These are phyloP conservation scores for Mallotus villosus DNA, from an alignment of 2,797 vertebrate species.

Conservation along the genomic window DNA sequence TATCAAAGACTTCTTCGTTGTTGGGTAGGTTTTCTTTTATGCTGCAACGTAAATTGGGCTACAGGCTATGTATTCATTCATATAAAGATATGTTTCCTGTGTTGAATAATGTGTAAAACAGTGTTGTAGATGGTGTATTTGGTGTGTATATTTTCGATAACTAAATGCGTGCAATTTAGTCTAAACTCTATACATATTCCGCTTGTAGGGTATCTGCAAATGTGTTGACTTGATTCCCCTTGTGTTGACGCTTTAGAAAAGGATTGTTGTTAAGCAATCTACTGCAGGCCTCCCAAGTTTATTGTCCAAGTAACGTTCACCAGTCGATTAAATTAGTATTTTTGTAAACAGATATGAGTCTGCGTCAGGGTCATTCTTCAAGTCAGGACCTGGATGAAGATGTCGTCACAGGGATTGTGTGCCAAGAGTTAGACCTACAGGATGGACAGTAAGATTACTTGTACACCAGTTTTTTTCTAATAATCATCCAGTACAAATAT, in stretches of 20 bases:
- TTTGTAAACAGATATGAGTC: conserved; percentile 42
- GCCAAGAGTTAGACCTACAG: conserved; percentile 75
- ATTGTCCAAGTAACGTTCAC: too few species aligned
- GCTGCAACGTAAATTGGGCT: too few species aligned
- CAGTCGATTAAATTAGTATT: neutral
- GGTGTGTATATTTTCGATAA: neutral
- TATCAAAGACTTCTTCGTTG: neutral
- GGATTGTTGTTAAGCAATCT: too few species aligned
- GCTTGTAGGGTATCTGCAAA: too few species aligned
- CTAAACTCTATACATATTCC: too few species aligned
- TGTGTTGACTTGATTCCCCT: too few species aligned
- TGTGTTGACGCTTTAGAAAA: too few species aligned
- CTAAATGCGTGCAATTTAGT: too few species aligned
- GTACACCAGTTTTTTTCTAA: neutral
- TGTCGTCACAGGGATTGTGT: conserved; percentile 72
- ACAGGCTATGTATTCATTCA: too few species aligned
- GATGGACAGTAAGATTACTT: conserved; percentile 82
- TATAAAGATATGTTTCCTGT: too few species aligned
- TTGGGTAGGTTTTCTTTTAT: neutral
- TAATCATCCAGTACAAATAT: neutral
- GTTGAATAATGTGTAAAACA: too few species aligned
- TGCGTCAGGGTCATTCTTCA: conserved; percentile 23
- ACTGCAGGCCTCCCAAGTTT: too few species aligned
- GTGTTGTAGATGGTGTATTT: neutral
- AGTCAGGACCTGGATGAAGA: conserved; percentile 31